A percentile compares a stretch with the other conserved stretches of the same genome.
Conservation (phyloP, 1,140 invertebrate genomes). For the Xylocopa sonorina region DNA sequence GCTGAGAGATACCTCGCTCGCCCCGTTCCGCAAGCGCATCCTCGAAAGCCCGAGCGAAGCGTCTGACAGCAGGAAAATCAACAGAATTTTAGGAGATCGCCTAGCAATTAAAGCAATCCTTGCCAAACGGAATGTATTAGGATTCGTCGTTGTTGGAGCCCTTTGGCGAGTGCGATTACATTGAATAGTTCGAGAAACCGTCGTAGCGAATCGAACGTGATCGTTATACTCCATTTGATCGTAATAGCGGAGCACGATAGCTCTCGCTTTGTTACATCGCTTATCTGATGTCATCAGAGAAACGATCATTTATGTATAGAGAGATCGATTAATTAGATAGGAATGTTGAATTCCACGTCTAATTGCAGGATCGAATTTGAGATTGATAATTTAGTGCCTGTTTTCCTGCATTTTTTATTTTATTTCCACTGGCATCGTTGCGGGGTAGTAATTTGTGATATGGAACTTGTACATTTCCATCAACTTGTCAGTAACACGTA, state of each 20-base stretch:
- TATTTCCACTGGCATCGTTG: no score
- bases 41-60: neutral
- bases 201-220: neutral
- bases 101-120: conserved; percentile 1
- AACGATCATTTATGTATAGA: no score
- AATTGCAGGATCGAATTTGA: neutral
- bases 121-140: neutral
- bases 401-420: no score
- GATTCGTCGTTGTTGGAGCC: neutral
- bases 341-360: neutral
- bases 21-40: conserved; percentile 4
- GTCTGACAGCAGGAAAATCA: neutral
- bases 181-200: neutral
- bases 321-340: neutral
- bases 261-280: neutral
- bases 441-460: no score
- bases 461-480: no score
- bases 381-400: no score
- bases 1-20: neutral
- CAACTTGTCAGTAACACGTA: no score
- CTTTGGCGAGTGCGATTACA: neutral
- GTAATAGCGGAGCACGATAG: neutral
- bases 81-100: neutral
- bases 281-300: neutral
- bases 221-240: neutral